Evolutionary conservation across 2,113 vertebrate genomes (phyloP), one percentile per base, ranked within the genome.

Genomic region (Paedocypris sp.): DNA sequence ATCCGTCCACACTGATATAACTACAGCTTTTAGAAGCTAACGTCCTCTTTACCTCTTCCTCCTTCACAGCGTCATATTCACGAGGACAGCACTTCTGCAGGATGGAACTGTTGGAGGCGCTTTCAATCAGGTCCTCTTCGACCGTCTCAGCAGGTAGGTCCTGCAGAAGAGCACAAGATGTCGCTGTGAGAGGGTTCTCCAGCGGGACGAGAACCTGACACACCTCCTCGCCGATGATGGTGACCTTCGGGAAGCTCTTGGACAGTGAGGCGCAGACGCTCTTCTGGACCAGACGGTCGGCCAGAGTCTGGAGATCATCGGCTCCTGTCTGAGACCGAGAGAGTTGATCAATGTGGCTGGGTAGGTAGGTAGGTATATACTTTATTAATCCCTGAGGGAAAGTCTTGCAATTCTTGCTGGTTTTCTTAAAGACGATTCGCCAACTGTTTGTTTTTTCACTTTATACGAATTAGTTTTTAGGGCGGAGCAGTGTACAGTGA

Each of bases 171-270:
- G n/a, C n/a, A n/a, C n/a, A n/a, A n/a, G n/a, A n/a, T n/a, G n/a
- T n/a, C n/a, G n/a, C n/a, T n/a, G n/a, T n/a, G n/a, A n/a, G n/a
- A n/a, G n/a, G n/a, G n/a, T n/a, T n/a, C n/a, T n/a, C n/a, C n/a
- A n/a, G n/a, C 3, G 33, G 5, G 35, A 10, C 18, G 10, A 6
- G 23, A 43, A 1, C 16, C 9, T 5, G 8, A 56, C 51, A 23
- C 69, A 94, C 95, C 88, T 99, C 94, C 75, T 99, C 95, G 54
- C 92, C 94, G 35, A 99, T 97, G 60, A 99, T 93, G 41, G 93
- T 96, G 39, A 94, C 41, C 62, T 88, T 88, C 1, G 95, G 93
- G 70, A 97, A 99, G 29, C 76, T 84, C 57, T 79, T 85, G 36
- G 87, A 87, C 68, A 99, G 74, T 3, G 93, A 98, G 1, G 92